These are phyloP conservation scores for Poicephalus gulielmi DNA, from an alignment of 2,113 vertebrate genomes.

Conservation along the genomic window DNA sequence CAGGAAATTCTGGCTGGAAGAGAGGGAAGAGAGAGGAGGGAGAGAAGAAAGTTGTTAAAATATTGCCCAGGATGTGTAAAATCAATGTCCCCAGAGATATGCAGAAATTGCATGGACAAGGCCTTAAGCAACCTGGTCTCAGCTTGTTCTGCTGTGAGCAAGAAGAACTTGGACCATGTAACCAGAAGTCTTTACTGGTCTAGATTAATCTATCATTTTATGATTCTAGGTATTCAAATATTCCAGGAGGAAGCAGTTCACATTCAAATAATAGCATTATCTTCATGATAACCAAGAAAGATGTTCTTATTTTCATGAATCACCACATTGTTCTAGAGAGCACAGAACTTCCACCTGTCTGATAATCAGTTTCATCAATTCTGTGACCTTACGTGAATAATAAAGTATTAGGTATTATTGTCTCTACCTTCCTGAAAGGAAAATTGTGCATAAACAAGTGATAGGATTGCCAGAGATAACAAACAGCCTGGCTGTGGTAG, in stretches of 20 bases:
- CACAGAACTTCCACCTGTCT: background rate
- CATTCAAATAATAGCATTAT: background rate
- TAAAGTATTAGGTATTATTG: background rate
- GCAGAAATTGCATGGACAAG: background rate
- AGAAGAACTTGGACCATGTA: background rate
- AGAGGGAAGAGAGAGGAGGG: accelerated
- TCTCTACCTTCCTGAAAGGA: background rate
- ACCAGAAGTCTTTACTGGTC: background rate
- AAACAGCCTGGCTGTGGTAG: background rate
- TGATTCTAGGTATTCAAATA: background rate
- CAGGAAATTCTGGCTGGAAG: background rate
- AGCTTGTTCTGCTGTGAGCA: background rate
- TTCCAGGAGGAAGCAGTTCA: background rate
- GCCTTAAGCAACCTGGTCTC: background rate
- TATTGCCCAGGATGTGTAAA: background rate
- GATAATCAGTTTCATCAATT: background rate
- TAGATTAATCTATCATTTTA: background rate
- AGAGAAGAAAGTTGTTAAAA: background rate
- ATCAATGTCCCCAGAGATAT: background rate
- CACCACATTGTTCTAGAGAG: background rate
- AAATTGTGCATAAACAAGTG: background rate
- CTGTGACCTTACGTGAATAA: background rate
- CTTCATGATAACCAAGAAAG: background rate
- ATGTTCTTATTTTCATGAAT: background rate
- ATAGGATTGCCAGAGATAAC: background rate